These are phyloP conservation scores for Melanophora roralis DNA, from an alignment of 2,888 invertebrate species.

Conservation along the genomic window DNA sequence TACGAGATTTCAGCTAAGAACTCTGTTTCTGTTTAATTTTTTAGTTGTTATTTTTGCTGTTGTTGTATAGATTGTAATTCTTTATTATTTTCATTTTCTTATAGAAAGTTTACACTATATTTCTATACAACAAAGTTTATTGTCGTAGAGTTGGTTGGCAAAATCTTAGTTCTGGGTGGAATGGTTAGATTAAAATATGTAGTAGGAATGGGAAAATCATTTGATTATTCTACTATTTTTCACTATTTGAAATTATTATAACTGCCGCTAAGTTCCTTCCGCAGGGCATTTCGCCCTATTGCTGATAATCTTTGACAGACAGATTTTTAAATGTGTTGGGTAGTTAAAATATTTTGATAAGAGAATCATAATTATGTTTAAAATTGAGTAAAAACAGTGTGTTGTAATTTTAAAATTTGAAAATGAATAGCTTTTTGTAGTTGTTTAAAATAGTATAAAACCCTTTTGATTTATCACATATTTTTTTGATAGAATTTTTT, in stretches of 20 bases:
- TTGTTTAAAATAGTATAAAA: too few relatives aligned
- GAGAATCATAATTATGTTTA: too few relatives aligned
- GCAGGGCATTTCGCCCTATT: conserved; percentile 40
- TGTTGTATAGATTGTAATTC: conserved; percentile 20
- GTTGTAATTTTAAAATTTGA: too few relatives aligned
- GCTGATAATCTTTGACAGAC: conserved; percentile 40
- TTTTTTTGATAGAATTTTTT: too few relatives aligned
- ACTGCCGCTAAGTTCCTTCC: conserved; percentile 49
- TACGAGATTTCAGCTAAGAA: conserved; percentile 54
- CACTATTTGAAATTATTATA: conserved; percentile 57
- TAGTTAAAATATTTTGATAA: conserved; percentile 1
- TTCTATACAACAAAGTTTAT: conserved; percentile 55
- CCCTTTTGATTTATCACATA: too few relatives aligned
- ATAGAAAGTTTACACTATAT: conserved; percentile 46
- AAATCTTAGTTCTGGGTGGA: conserved; percentile 4
- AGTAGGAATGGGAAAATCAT: not conserved
- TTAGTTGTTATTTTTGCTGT: not conserved
- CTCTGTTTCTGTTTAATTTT: not conserved
- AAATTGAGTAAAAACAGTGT: too few relatives aligned
- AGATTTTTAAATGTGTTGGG: conserved; percentile 45
- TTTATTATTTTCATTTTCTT: conserved; percentile 38
- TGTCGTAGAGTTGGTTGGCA: conserved; percentile 34
- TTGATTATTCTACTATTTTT: conserved; percentile 15
- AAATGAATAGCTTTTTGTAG: too few relatives aligned
- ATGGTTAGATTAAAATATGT: too few relatives aligned